phyloP scores from a whole-genome alignment of 2,113 vertebrate species.

The Anoura caudifer region DNA sequence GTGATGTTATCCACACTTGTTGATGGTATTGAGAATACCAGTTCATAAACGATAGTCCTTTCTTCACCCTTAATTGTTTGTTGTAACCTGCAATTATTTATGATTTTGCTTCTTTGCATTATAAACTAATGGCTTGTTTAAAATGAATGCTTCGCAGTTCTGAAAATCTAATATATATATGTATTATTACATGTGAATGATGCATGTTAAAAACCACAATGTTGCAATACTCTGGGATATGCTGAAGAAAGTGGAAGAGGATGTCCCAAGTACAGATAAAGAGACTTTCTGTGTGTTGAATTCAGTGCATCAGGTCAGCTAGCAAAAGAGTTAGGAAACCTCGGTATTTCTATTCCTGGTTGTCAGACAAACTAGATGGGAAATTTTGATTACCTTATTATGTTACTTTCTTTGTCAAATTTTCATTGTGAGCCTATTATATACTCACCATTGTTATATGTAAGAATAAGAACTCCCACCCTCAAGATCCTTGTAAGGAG shows the following conservation, averaged over 20 bases:
- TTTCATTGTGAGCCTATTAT: background rate
- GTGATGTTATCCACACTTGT: background rate
- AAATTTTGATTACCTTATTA: background rate
- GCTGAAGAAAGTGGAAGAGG: background rate
- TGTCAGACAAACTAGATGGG: background rate
- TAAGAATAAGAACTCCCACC: background rate
- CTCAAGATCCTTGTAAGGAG: background rate
- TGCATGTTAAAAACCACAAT: conserved; percentile 43
- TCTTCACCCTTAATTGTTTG: conserved; percentile 28
- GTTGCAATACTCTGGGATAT: background rate
- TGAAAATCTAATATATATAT: conserved; percentile 42
- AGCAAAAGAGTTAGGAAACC: background rate
- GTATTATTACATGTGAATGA: conserved; percentile 31
- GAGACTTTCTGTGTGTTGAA: background rate
- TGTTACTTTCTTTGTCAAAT: background rate
- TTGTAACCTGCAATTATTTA: conserved; percentile 3
- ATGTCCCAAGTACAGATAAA: background rate
- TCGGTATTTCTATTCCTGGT: background rate
- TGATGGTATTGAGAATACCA: background rate
- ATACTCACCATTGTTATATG: background rate
- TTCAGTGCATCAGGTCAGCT: background rate
- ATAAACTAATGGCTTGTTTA: conserved; percentile 60
- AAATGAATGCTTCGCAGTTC: conserved; percentile 47
- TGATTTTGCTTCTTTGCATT: conserved; percentile 54
- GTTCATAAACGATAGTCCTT: background rate